A percentile compares a stretch with the other conserved stretches of the same genome.
Evolutionary conservation across 2,113 vertebrate species (phyloP).

Genomic region (Otocyon megalotis): DNA sequence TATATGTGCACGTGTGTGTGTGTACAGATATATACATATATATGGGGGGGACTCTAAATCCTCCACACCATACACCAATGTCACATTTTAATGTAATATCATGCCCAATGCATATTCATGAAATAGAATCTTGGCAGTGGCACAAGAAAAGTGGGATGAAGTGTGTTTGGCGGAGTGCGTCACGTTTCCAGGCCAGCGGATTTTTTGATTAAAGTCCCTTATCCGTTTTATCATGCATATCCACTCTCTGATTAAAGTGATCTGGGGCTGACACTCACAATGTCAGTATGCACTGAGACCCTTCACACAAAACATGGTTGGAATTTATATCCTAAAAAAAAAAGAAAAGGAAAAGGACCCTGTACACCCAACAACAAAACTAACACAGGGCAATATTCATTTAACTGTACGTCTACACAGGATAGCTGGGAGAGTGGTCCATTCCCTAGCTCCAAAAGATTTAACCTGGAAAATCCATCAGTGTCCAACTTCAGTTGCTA

Average conservation of each 20-base stretch:
- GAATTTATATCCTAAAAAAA: conserved; percentile 93
- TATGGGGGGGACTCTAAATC: conserved; percentile 84
- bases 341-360: conserved; percentile 66
- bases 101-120: conserved; percentile 98
- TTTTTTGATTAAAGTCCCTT: conserved; percentile 99
- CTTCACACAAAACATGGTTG: conserved; percentile 93
- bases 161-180: conserved; percentile 98
- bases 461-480: conserved; percentile 66
- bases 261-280: conserved; percentile 99
- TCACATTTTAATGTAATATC: conserved; percentile 95
- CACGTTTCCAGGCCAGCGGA: conserved; percentile 99
- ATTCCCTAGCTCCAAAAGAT: conserved; percentile 43
- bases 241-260: conserved; percentile 99
- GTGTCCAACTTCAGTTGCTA: conserved; percentile 55
- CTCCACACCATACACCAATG: conserved; percentile 89
- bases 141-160: conserved; percentile 93
- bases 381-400: conserved; percentile 40
- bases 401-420: conserved; percentile 45
- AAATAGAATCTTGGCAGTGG: conserved; percentile 93
- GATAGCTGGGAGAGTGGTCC: conserved; percentile 4
- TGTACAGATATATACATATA: not conserved
- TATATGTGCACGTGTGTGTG: too few relatives aligned
- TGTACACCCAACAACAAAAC: conserved; percentile 38
- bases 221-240: conserved; percentile 99
- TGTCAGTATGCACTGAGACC: conserved; percentile 96